Conservation (phyloP, 2,888 invertebrate genomes). For the Athrips mouffetella region DNA sequence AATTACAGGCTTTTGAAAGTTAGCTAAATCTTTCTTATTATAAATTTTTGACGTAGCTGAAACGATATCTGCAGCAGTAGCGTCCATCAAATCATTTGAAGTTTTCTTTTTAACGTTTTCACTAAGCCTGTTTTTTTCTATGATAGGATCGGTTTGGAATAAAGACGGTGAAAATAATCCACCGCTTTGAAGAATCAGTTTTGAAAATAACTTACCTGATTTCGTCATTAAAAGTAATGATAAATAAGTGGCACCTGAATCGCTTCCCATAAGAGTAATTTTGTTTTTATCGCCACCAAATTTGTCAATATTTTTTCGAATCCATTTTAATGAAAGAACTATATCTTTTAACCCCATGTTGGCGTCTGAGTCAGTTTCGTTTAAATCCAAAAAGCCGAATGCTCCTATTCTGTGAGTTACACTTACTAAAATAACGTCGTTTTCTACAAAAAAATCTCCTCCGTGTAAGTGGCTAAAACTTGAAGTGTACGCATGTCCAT, state of each 20-base stretch:
- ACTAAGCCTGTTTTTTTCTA: slow-evolving; percentile 46
- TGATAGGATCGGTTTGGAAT: slow-evolving; percentile 42
- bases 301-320: slow-evolving; percentile 48
- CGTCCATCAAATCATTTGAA: slow-evolving; percentile 32
- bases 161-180: slow-evolving; percentile 57
- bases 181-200: slow-evolving; percentile 68
- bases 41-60: slow-evolving; percentile 51
- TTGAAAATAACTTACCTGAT: slow-evolving; percentile 53
- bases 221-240: slow-evolving; percentile 55
- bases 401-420: slow-evolving; percentile 58
- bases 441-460: slow-evolving; percentile 59
- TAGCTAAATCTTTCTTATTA: slow-evolving; percentile 46
- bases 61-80: slow-evolving; percentile 46
- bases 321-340: slow-evolving; percentile 63
- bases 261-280: slow-evolving; percentile 61
- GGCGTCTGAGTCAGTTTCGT: slow-evolving; percentile 46
- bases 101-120: slow-evolving; percentile 39
- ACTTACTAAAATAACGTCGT: slow-evolving; percentile 5
- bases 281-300: slow-evolving; percentile 60
- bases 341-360: slow-evolving; percentile 74
- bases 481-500: slow-evolving; percentile 64
- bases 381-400: slow-evolving; percentile 63
- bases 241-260: slow-evolving; percentile 59
- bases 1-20: slow-evolving; percentile 55
- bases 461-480: slow-evolving; percentile 68